Evolutionary conservation across 2,113 vertebrate species (phyloP), one percentile per base, ranked within the genome.

Genomic region (Chauna torquata): DNA sequence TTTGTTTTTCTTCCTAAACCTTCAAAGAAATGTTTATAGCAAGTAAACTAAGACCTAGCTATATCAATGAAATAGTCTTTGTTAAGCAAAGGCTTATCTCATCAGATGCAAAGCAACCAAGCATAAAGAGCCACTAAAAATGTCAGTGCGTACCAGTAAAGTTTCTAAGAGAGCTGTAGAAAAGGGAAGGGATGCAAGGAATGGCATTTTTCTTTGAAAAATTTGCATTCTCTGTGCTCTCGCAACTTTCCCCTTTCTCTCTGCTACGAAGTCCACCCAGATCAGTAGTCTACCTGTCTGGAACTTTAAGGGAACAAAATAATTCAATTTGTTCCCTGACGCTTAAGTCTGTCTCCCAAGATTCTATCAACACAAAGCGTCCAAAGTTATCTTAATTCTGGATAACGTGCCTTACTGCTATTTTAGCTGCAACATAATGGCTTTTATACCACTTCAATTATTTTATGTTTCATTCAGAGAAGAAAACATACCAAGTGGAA

Each of bases 21-120:
- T 96, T 97, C 95, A 96, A 96, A 97, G 94, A 94, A 93, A 95
- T 82, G 94, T 96, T 96, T 96, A 92, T 82, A 95, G 87, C 87
- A 70, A 96, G 96, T 49, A 84, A 97, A 88, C 91, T 3, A 94
- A 94, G 90, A 80, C 68, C 91, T 45, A 70, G 89, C 54, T 77
- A 24, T 94, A 95, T 95, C 95, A 85, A 91, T 80, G 84, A 91
- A 96, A 76, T 80, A 70, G 91, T 86, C 96, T 97, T 95, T 95
- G 96, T 95, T 92, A 96, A 54, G 84, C 87, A 87, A 74, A 62
- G 66, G 78, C 92, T 97, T 96, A 96, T 95, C 96, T 96, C 92
- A 95, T 94, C 96, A 91, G 94, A 95, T 86, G 86, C 91, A 96
- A 91, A 97, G 91, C 89, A 91, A 87, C 85, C 91, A 88, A 85